Percentiles rank a stretch among this genome's conserved stretches.
Conservation (phyloP, 2,797 vertebrate genomes). For the Crocodylus rhombifer region DNA sequence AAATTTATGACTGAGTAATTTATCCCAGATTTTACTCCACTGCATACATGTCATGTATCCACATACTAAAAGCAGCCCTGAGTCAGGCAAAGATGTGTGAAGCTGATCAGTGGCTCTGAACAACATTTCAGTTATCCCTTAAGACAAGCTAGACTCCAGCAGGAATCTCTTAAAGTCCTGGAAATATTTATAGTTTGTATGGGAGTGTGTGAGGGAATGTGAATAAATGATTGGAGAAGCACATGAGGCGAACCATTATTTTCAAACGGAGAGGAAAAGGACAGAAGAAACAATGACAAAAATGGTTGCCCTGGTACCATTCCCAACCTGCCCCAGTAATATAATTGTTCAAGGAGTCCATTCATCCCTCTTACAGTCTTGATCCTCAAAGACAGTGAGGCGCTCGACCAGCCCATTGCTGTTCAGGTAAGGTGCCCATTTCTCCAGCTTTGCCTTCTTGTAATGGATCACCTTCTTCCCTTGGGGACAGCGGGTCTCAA, state of each 20-base stretch:
- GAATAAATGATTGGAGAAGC: neutral
- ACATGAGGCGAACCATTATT: neutral
- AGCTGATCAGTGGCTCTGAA: neutral
- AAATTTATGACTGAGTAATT: no score
- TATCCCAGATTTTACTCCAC: no score
- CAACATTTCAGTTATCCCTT: accelerated
- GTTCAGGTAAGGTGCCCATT: constrained; percentile 83
- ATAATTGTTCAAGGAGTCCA: accelerated
- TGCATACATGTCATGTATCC: no score
- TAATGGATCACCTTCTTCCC: constrained; percentile 86
- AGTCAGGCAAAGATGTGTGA: neutral
- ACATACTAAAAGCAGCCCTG: neutral
- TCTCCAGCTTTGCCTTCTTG: constrained; percentile 86
- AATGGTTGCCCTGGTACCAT: neutral
- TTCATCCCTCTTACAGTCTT: constrained; percentile 82
- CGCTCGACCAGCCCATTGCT: constrained; percentile 84
- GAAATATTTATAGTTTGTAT: neutral
- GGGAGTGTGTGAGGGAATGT: accelerated
- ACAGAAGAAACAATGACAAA: neutral
- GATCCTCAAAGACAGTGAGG: constrained; percentile 84
- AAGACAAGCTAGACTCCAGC: neutral
- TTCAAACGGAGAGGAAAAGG: neutral
- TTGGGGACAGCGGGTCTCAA: constrained; percentile 83
- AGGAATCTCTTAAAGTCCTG: neutral
- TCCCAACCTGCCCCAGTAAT: neutral